Percentiles rank a stretch among this genome's conserved stretches.
These are phyloP conservation scores for Thunnus albacares DNA, from an alignment of 2,797 vertebrate genomes.

Conservation along the genomic window DNA sequence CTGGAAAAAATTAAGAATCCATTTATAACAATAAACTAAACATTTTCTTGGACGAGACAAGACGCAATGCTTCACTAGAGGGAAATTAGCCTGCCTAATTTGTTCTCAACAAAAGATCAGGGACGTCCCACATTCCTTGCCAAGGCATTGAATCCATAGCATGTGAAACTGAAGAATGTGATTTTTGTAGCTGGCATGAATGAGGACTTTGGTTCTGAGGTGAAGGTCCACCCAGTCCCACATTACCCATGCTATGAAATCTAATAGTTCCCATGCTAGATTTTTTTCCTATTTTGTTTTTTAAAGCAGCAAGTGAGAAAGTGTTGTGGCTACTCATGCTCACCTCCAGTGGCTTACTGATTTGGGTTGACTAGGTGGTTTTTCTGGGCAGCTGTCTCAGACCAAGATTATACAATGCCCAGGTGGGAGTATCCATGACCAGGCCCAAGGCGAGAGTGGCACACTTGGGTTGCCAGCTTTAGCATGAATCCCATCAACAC, in stretches of 20 bases:
- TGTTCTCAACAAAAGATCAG: conserved; percentile 63
- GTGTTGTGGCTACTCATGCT: conserved; percentile 39
- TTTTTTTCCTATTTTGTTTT: conserved; percentile 28
- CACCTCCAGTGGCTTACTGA: conserved; percentile 35
- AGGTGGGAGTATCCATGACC: conserved; percentile 64
- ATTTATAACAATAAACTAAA: conserved; percentile 70
- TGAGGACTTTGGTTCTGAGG: conserved; percentile 46
- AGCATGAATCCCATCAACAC: conserved; percentile 73
- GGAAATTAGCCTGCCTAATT: conserved; percentile 65
- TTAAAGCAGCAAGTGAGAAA: conserved; percentile 43
- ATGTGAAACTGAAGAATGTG: conserved; percentile 54
- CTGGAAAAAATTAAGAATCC: conserved; percentile 64
- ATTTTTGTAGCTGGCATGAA: conserved; percentile 52
- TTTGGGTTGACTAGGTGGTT: conserved; percentile 26
- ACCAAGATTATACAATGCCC: conserved; percentile 34
- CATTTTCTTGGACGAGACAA: conserved; percentile 61
- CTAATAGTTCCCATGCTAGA: conserved; percentile 43
- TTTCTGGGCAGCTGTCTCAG: conserved; percentile 55
- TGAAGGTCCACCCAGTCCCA: conserved; percentile 36
- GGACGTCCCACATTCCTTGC: conserved; percentile 41
- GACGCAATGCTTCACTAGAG: conserved; percentile 58
- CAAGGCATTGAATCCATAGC: conserved; percentile 50
- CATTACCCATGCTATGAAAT: conserved; percentile 46
- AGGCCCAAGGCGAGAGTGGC: conserved; percentile 12
- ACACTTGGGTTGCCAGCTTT: conserved; percentile 62